These are phyloP conservation scores for Brachylomia viminalis DNA, from an alignment of 2,888 invertebrate species.

Conservation along the genomic window DNA sequence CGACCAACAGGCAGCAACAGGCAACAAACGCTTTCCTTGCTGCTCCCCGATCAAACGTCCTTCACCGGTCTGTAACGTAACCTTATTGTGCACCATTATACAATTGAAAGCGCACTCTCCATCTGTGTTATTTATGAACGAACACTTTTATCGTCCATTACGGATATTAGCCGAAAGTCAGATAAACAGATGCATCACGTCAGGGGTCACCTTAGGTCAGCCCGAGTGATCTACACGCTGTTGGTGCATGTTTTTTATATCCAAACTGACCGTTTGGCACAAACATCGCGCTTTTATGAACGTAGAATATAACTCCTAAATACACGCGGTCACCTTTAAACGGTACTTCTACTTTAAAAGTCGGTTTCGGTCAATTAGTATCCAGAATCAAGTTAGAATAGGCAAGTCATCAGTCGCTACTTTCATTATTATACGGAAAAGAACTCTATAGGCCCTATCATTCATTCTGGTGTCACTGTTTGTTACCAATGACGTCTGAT, in stretches of 20 bases:
- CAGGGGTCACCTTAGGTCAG: slow-evolving; percentile 32
- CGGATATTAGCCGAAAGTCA: slow-evolving; percentile 4
- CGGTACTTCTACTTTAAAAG: neutral
- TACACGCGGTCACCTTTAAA: slow-evolving; percentile 22
- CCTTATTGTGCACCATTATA: neutral
- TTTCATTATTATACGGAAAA: neutral
- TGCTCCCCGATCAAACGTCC: neutral
- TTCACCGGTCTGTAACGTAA: neutral
- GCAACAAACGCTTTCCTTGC: neutral
- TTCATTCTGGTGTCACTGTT: neutral
- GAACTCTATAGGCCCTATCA: neutral
- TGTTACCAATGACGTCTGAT: neutral
- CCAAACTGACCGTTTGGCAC: slow-evolving; percentile 27
- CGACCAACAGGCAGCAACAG: neutral
- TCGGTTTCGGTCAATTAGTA: neutral
- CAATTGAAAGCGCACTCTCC: neutral
- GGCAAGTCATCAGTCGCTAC: too few relatives aligned
- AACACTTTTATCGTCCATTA: slow-evolving; percentile 25
- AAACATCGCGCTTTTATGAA: slow-evolving; percentile 15
- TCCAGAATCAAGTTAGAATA: neutral
- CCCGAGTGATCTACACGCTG: neutral
- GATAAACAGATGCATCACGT: slow-evolving; percentile 4
- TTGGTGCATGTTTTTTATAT: slow-evolving; percentile 23
- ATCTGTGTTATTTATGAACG: neutral
- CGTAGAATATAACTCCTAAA: slow-evolving; percentile 20